Percentiles rank a stretch among this genome's conserved stretches.
These are phyloP conservation scores for Matsumurasca onukii DNA, from an alignment of 1,140 invertebrate species.

Conservation along the genomic window DNA sequence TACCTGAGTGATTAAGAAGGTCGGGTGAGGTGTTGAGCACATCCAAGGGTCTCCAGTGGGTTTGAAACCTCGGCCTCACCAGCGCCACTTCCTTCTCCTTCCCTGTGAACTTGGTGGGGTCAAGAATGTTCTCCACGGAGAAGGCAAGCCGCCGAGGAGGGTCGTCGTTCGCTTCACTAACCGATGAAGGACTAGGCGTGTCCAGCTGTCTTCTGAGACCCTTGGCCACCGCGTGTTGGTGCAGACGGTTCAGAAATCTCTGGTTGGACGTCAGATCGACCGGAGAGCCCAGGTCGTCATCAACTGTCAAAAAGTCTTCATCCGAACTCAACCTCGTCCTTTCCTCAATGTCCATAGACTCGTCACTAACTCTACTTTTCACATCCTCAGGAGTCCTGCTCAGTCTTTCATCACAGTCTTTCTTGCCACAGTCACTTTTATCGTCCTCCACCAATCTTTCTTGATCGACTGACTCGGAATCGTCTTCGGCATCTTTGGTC, in stretches of 20 bases:
- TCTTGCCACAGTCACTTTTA: conserved; percentile 12
- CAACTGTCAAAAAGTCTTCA: conserved; percentile 32
- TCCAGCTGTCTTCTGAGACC: background rate
- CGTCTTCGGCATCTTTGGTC: conserved; percentile 10
- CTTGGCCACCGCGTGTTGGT: background rate
- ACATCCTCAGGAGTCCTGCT: conserved; percentile 16
- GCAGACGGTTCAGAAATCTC: conserved; percentile 15
- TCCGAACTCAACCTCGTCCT: conserved; percentile 28
- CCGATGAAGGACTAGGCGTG: conserved; percentile 21
- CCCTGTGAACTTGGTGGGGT: conserved; percentile 88
- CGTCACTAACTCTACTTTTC: conserved; percentile 26
- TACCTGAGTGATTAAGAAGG: conserved; percentile 33
- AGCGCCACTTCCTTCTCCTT: conserved; percentile 40
- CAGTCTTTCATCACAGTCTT: background rate
- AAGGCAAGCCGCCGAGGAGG: conserved; percentile 65
- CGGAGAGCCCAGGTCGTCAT: conserved; percentile 37
- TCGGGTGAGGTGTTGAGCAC: conserved; percentile 28
- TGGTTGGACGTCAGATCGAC: conserved; percentile 39
- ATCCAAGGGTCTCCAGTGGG: conserved; percentile 55
- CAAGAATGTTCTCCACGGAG: conserved; percentile 89
- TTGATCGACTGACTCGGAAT: background rate
- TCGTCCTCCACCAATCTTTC: background rate
- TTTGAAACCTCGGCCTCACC: conserved; percentile 11
- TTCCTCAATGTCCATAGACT: conserved; percentile 29
- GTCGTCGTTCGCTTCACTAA: conserved; percentile 17